Base-by-base conservation (phyloP, 2,888 invertebrate species). In the Mycalesis mineus region DNA sequence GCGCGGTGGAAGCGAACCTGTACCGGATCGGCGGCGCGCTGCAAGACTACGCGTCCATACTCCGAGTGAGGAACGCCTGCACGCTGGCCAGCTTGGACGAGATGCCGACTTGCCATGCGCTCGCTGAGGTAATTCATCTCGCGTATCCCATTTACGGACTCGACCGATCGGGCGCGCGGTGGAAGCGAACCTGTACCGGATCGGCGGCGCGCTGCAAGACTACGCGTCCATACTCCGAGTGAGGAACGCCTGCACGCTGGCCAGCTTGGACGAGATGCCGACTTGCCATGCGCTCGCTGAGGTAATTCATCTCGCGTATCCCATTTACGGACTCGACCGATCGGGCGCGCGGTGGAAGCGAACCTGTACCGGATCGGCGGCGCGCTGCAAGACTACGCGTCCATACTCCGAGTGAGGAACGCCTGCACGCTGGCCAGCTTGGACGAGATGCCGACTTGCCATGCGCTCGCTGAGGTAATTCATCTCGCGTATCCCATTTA, bases 221-320 rank as follows among this genome's bases (percentile, higher is more conserved):
- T 77, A 91, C 88, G 95, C 95, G 95, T 73, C 94, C 94, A 68
- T 95, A 72, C 94, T 94, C 70, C 95, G 92, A 73, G 96, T 90
- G 64, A 94, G 85, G 49, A 95, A 92, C 95, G 94, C 53, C 94
- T 90, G 72, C 94, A 91, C 60, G 92, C 90, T 5, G 94, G 93
- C 33, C 95, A 92, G 51, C 94, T 85, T 58, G 93, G 49, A 94
- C 92, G 61, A 77, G 58, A 80, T 83, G 83, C 78, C 80, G 36
- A 77, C 84, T 0, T 82, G 82, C 54, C 87, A 86, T 47, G 85
- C 82, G 1, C 65, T 87, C 1, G 84, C 85, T 94, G 94, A 94
- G 94, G 94, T 75, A 92, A 90, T 63, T 91, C 91, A 0, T 75
- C 71, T 8, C 83, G 80, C 40, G 82, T 84, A 7, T 36, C 72